Percentiles rank a stretch among this genome's conserved stretches.
phyloP scores from a whole-genome alignment of 2,888 invertebrate species.

The Lomographa bimaculata region DNA sequence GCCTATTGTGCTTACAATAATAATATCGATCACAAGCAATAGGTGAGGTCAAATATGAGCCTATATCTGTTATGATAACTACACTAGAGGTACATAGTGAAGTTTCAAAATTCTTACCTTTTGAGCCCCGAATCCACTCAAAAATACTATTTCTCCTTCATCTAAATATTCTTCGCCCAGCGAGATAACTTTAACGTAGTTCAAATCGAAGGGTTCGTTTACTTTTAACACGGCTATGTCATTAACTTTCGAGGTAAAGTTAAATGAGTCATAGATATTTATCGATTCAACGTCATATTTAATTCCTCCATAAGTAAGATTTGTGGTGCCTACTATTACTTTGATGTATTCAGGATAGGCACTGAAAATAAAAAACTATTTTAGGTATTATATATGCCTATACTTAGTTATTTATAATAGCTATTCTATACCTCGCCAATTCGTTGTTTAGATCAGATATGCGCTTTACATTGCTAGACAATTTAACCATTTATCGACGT shows the following conservation, averaged over 20 bases:
- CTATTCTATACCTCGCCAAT: too few relatives aligned
- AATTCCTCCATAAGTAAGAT: conserved; percentile 57
- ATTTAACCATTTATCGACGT: too few relatives aligned
- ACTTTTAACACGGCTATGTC: conserved; percentile 67
- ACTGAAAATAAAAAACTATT: conserved; percentile 42
- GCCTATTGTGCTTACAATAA: neutral
- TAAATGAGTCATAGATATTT: conserved; percentile 50
- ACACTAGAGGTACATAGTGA: too few relatives aligned
- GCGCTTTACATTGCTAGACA: too few relatives aligned
- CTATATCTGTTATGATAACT: too few relatives aligned
- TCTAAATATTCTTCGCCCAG: conserved; percentile 41
- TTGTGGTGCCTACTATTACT: conserved; percentile 61
- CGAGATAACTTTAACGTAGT: conserved; percentile 43
- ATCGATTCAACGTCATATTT: conserved; percentile 48
- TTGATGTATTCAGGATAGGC: conserved; percentile 56
- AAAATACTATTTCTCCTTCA: conserved; percentile 56
- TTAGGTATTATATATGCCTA: too few relatives aligned
- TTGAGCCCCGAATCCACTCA: conserved; percentile 68
- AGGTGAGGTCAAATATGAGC: too few relatives aligned
- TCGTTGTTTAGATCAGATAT: too few relatives aligned
- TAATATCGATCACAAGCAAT: too few relatives aligned
- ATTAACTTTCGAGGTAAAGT: conserved; percentile 46
- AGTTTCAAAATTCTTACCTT: conserved; percentile 39
- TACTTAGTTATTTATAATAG: neutral
- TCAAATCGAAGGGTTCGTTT: conserved; percentile 48